phyloP scores from a whole-genome alignment of 2,113 vertebrate species.

The Bubo scandiacus region DNA sequence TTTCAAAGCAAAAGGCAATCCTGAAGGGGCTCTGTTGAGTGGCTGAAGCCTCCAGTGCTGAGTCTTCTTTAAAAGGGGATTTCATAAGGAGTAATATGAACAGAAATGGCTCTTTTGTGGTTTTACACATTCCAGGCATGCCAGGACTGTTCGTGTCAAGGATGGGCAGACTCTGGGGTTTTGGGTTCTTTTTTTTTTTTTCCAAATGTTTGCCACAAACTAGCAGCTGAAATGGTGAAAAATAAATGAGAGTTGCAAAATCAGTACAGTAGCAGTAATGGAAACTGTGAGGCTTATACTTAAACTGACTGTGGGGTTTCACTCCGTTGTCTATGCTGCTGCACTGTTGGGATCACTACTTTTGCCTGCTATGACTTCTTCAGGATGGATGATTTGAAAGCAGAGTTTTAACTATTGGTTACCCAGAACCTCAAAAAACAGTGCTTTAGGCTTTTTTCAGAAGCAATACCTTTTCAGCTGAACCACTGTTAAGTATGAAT shows the following conservation, averaged over 20 bases:
- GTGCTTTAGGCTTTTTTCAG: neutral
- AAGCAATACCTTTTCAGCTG: neutral
- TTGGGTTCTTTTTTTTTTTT: neutral
- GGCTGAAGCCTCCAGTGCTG: neutral
- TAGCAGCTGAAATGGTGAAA: conserved; percentile 5
- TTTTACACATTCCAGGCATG: conserved; percentile 63
- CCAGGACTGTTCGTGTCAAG: conserved; percentile 47
- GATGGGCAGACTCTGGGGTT: conserved; percentile 13
- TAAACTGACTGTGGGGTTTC: neutral
- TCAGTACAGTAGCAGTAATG: conserved; percentile 17
- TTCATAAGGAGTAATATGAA: conserved; percentile 19
- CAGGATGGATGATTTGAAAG: neutral
- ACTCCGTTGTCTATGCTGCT: neutral
- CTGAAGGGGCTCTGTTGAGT: neutral
- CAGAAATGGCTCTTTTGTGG: conserved; percentile 44
- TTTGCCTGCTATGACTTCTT: neutral
- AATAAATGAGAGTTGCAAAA: conserved; percentile 11
- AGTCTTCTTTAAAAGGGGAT: conserved; percentile 31
- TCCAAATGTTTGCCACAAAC: neutral
- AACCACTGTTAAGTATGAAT: neutral
- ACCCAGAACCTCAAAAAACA: neutral
- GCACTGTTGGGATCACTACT: neutral
- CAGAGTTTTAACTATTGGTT: neutral
- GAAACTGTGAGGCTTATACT: conserved; percentile 15
- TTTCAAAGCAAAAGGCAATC: conserved; percentile 32